Conservation (phyloP, 2,888 invertebrate species). For the Lobophora halterata region DNA sequence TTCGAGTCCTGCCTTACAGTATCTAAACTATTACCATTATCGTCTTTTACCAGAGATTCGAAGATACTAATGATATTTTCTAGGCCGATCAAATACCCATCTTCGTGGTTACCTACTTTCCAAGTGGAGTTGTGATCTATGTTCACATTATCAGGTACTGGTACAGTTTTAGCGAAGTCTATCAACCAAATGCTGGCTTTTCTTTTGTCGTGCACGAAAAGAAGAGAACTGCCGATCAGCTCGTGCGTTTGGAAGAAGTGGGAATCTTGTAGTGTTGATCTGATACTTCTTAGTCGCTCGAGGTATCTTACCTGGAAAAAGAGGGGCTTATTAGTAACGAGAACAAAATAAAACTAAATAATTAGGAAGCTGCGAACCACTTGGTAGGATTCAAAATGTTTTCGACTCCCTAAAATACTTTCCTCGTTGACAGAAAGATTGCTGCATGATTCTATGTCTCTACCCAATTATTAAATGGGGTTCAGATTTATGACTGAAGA, state of each 20-base stretch:
- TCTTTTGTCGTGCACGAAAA: slow-evolving; percentile 95
- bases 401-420: too few relatives aligned
- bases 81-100: slow-evolving; percentile 95
- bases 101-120: slow-evolving; percentile 98
- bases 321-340: neutral
- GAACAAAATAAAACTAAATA: too few relatives aligned
- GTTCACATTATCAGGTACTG: slow-evolving; percentile 85
- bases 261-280: slow-evolving; percentile 90
- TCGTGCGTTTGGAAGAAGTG: slow-evolving; percentile 96
- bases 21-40: slow-evolving; percentile 64
- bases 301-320: slow-evolving; percentile 89
- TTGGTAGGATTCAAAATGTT: too few relatives aligned
- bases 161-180: slow-evolving; percentile 97
- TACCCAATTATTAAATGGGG: too few relatives aligned
- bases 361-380: too few relatives aligned
- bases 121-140: slow-evolving; percentile 92
- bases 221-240: slow-evolving; percentile 95
- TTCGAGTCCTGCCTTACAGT: slow-evolving; percentile 64
- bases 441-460: too few relatives aligned
- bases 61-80: slow-evolving; percentile 94
- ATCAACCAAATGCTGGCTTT: slow-evolving; percentile 97
- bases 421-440: too few relatives aligned
- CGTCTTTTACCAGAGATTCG: slow-evolving; percentile 80
- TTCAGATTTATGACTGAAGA: too few relatives aligned
- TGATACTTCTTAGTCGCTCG: slow-evolving; percentile 91